These are phyloP conservation scores for Apoderus coryli DNA, from an alignment of 2,888 invertebrate species.

Conservation along the genomic window DNA sequence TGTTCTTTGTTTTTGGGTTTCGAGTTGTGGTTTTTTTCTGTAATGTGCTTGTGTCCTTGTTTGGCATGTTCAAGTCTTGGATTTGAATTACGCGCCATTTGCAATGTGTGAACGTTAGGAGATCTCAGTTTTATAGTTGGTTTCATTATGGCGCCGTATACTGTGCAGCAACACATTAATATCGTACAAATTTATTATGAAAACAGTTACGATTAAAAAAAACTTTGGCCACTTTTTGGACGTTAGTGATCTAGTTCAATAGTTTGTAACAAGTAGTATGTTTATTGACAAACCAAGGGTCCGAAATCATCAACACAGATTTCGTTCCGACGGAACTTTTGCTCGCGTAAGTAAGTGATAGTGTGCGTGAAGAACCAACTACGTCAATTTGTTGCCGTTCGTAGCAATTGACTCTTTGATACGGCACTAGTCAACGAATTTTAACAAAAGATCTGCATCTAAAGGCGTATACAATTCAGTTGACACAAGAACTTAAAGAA, in stretches of 20 bases:
- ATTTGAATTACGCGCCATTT: conserved; percentile 7
- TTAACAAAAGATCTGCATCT: conserved; percentile 3
- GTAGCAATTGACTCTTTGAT: conserved; percentile 1
- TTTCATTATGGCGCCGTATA: conserved; percentile 7
- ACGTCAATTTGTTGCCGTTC: conserved; percentile 4
- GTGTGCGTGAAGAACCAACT: conserved; percentile 2
- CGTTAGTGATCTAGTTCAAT: conserved; percentile 1
- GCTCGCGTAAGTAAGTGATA: conserved; percentile 4
- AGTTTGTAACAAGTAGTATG: conserved; percentile 2
- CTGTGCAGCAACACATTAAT: conserved; percentile 7
- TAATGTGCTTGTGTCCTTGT: no score
- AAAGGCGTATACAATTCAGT: conserved; percentile 4
- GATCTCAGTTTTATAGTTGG: conserved; percentile 3
- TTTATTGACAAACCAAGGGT: conserved; percentile 3
- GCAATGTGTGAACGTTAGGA: conserved; percentile 5
- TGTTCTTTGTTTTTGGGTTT: no score
- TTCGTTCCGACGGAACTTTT: conserved; percentile 1
- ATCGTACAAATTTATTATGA: conserved; percentile 8
- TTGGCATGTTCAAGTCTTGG: conserved; percentile 4
- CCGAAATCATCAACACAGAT: conserved; percentile 2
- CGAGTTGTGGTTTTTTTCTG: no score
- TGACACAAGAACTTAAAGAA: conserved; percentile 2
- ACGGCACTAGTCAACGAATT: conserved; percentile 4
- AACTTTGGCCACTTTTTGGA: conserved; percentile 2
- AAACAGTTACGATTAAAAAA: conserved; percentile 6